A percentile compares a stretch with the other conserved stretches of the same genome.
These are phyloP conservation scores for Athalia cordata DNA, from an alignment of 2,888 invertebrate genomes.

Conservation along the genomic window DNA sequence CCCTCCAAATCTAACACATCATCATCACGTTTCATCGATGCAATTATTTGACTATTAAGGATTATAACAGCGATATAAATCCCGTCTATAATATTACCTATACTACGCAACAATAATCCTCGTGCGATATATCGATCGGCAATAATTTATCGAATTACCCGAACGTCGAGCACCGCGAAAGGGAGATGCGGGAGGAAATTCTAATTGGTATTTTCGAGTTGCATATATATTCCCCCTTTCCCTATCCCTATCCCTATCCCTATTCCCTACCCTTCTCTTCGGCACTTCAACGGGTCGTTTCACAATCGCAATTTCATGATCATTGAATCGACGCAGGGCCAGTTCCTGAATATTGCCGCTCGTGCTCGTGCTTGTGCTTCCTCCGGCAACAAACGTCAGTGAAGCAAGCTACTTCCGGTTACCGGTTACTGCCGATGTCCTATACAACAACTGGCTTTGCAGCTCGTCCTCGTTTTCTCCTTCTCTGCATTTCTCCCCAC, in stretches of 20 bases:
- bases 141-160: conserved; percentile 11
- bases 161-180: neutral
- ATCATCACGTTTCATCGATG: neutral
- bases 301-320: conserved; percentile 41
- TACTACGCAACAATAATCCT: neutral
- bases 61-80: neutral
- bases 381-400: conserved; percentile 36
- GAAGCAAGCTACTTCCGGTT: conserved; percentile 43
- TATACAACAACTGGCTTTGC: conserved; percentile 31
- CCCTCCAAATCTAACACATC: neutral
- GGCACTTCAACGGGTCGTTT: neutral
- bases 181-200: neutral
- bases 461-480: conserved; percentile 2
- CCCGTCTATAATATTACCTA: neutral
- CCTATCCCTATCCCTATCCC: no score
- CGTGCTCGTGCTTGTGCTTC: no score
- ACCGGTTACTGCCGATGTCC: conserved; percentile 18
- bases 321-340: conserved; percentile 42
- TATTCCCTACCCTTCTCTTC: neutral
- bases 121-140: neutral
- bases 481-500: neutral
- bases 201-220: neutral
- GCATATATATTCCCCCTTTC: no score
- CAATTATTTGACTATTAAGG: conserved; percentile 5
- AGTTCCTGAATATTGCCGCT: conserved; percentile 18